Base-by-base conservation (phyloP, 2,888 invertebrate species). In the Epinotia demarniana region DNA sequence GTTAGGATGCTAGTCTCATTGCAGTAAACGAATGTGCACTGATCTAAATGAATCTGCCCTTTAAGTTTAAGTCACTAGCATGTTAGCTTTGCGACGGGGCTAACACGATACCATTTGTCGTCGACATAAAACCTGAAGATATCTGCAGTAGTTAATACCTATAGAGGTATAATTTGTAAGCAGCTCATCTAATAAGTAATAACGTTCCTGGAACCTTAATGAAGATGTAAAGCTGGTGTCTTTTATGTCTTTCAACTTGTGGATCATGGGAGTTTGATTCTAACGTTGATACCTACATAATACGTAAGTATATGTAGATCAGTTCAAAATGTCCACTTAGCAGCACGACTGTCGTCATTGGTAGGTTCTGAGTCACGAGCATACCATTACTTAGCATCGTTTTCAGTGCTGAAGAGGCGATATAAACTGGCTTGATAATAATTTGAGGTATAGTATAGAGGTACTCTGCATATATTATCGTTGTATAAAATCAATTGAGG, bases 261-360 rank as follows among this genome's bases (percentile, higher is more conserved):
- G 39, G 8, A 39, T 9, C 9, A 39, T 39, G 39, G 9, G 39
- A 39, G 39, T 39, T 39, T 39, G 39, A 9, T 39, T 8, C 39
- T 1, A 39, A 39, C 9, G 8, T 9, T 39, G 39, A 39, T 39
- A 39, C 33, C 0, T 27, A 27, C 33, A 8, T 39, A 39, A 39
- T 39, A 39, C 9, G n/a, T 53, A 53, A 53, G 53, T 53, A 53
- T 53, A 53, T 16, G 16, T 53, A 53, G 53, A 5, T 53, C n/a
- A 53, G 53, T 6, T 61, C n/a, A 11, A 23, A 69, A 69, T 60
- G 43, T n/a, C 58, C 58, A 69, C 60, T 69, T 60, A 60, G 27
- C 23, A 27, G 58, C 69, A 69, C 69, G 69, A 69, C 12, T 27
- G 9, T 57, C 23, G 69, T 43, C 58, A 57, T 69, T 60, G 46